Evolutionary conservation across 2,113 vertebrate species (phyloP).

Genomic region (Cephalopterus ornatus): DNA sequence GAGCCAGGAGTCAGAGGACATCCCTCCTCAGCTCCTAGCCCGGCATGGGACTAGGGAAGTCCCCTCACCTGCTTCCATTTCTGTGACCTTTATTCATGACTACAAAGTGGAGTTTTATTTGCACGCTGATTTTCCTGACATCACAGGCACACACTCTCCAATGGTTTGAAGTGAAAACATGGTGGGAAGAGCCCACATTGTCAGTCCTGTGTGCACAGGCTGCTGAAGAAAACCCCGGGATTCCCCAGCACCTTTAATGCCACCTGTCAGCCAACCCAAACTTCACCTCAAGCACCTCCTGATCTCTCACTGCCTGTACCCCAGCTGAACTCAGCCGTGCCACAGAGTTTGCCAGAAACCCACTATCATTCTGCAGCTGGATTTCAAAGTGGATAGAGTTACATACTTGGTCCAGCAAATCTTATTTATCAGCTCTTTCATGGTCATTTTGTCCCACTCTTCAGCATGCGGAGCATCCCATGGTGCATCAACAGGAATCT

Average conservation of each 20-base stretch:
- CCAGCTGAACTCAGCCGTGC: background rate
- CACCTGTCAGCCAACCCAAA: background rate
- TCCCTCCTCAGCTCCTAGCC: background rate
- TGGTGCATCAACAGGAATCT: constrained; percentile 80
- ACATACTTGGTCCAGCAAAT: constrained; percentile 82
- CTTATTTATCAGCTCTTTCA: constrained; percentile 79
- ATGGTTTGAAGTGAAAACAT: background rate
- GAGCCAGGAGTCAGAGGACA: background rate
- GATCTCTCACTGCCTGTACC: background rate
- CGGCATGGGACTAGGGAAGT: background rate
- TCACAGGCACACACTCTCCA: background rate
- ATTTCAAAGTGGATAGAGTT: background rate
- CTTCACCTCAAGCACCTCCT: background rate
- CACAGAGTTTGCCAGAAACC: background rate
- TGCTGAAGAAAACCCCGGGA: background rate
- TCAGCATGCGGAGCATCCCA: constrained; percentile 76
- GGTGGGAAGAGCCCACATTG: background rate
- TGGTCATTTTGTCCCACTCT: constrained; percentile 83
- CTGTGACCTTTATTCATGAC: background rate
- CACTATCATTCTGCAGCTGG: background rate
- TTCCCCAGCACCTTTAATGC: background rate
- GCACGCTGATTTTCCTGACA: background rate
- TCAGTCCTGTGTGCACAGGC: background rate
- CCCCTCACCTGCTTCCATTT: background rate
- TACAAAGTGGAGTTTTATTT: background rate